Base-by-base conservation (phyloP, 37 sponge, comb jelly and placozoan species). In the Chondrilla cf. caribensis region DNA sequence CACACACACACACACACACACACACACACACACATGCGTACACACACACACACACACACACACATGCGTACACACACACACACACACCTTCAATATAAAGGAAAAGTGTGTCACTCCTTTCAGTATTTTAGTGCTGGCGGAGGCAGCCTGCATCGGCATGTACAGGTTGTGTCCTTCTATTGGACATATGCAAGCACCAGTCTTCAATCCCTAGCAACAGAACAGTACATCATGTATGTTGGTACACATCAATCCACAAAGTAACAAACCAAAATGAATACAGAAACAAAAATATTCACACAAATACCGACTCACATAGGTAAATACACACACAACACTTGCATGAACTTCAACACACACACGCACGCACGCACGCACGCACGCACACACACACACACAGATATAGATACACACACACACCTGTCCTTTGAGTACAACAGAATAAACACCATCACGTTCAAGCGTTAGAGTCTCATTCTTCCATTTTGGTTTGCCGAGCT, bases 391-490 rank as follows among this genome's bases (percentile, higher is more conserved):
- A 32, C 71, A 32, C 41, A 42, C 44, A 42, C 44, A 73, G 25
- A 73, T 2, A n/a, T 3, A n/a, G 32, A 67, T 32, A 67, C 68
- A 67, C 64, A 62, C 29, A 39, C 41, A 43, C 44, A 73, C 76
- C 76, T 73, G 21, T 73, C 76, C 76, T 24, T 37, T 38, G n/a
- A 73, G 19, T 0, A 73, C 44, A 21, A 73, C 76, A 14, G 76
- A 39, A 22, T 73, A 40, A n/a, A 73, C 24, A 41, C 76, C 76
- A 42, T 73, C 76, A n/a, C 2, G 44, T 6, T 73, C 76, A 7
- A 73, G 76, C 2, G 44, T 73, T n/a, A 73, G 42, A n/a, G 76
- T 73, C n/a, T 73, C 76, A 11, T 73, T 32, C 44, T 43, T 73
- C 76, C 76, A 73, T 40, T 73, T 73, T 15, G 43, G 15, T 2